Evolutionary conservation across 2,797 vertebrate species (phyloP), one percentile per base, ranked within the genome.

Genomic region (Hippopotamyrus pictus): DNA sequence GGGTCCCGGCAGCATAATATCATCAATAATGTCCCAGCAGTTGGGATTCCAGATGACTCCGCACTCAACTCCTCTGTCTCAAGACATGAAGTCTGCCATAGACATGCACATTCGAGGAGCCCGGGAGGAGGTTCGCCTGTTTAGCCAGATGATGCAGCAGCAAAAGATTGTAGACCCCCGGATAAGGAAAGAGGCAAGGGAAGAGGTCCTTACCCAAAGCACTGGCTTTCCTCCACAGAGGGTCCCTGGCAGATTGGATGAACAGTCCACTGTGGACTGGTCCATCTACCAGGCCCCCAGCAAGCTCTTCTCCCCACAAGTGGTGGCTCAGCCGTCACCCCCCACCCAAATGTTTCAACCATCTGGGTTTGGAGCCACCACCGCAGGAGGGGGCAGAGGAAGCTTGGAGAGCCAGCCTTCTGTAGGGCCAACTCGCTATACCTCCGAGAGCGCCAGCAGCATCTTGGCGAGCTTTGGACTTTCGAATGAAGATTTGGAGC

Each of bases 381-480:
- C 1, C 33, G 51, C 91, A 86, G 92, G 89, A 89, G 88, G 90
- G 44, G 5, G 41, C 0, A 14, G 88, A 89, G 22, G 90, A 14
- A 19, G 59, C 19, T 9, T 88, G 89, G 6, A 92, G 92, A 90
- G 69, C 82, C 89, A 54, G 73, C 76, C 48, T 83, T 25, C 48
- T 50, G 25, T 0, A 2, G 17, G 91, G 0, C 95, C 95, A 90
- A 95, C 90, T 89, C 97, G 96, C 48, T 98, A 98, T 91, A 98
- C 96, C 0, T 96, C 96, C 0, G 97, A 99, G 91, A 97, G 97
- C 2, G 98, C 98, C 25, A 95, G 97, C 44, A 97, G 96, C 90
- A 98, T 99, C 89, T 95, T 99, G 86, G 94, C 97, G 50, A 97
- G 97, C n/a, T 99, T 99, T 83, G 97, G 98, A 88, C 95, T 99